Percentiles rank a stretch among this genome's conserved stretches.
phyloP scores from a whole-genome alignment of 2,113 vertebrate genomes.

The Orthonyx spaldingii region DNA sequence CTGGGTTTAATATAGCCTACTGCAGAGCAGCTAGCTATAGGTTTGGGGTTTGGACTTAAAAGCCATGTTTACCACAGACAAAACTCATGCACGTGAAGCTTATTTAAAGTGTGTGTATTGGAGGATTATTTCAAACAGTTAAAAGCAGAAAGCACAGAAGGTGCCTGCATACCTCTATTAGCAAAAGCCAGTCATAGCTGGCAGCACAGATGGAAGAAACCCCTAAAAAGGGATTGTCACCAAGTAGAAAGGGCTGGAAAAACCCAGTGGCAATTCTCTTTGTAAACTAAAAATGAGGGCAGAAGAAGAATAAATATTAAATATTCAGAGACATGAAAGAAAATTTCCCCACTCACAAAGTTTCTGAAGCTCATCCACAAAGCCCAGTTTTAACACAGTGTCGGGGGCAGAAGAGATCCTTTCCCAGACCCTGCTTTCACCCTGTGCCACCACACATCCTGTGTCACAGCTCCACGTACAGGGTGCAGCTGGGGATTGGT shows the following conservation, averaged over 20 bases:
- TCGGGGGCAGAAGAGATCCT: not conserved
- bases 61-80: not conserved
- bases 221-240: not conserved
- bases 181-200: not conserved
- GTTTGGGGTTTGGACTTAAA: not conserved
- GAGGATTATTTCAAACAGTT: not conserved
- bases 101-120: not conserved
- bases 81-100: not conserved
- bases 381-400: not conserved
- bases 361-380: not conserved
- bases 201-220: not conserved
- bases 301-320: not conserved
- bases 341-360: not conserved
- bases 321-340: not conserved
- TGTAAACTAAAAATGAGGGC: not conserved
- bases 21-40: not conserved
- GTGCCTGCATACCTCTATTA: not conserved
- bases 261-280: not conserved
- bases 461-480: not conserved
- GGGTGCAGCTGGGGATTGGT: accelerated
- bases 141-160: not conserved
- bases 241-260: not conserved
- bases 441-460: accelerated
- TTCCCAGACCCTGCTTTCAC: not conserved
- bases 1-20: not conserved